These are phyloP conservation scores for Pyrocoelia pectoralis DNA, from an alignment of 2,888 invertebrate species.

Conservation along the genomic window DNA sequence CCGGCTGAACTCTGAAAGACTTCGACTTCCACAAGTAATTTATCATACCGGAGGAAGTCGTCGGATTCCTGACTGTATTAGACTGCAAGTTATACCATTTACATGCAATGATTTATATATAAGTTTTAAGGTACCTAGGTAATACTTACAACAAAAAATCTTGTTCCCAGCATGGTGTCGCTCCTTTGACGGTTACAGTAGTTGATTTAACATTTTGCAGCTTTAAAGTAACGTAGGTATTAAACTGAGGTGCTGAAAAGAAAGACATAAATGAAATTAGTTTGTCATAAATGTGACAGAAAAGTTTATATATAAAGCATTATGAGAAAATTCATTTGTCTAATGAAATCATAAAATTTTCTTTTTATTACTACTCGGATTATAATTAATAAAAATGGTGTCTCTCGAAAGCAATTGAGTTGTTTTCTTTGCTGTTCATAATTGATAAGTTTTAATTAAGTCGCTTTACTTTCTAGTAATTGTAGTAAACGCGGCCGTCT, in stretches of 20 bases:
- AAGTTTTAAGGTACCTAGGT: neutral
- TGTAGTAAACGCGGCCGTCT: too few relatives aligned
- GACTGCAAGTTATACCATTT: too few relatives aligned
- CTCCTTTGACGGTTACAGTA: constrained; percentile 95
- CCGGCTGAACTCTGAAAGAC: neutral
- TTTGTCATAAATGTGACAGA: neutral
- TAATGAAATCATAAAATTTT: neutral
- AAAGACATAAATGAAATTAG: constrained; percentile 22
- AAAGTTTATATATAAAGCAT: neutral
- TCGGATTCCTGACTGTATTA: too few relatives aligned
- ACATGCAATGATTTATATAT: neutral
- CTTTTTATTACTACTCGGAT: too few relatives aligned
- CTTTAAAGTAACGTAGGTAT: constrained; percentile 96
- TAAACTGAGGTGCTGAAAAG: constrained; percentile 85
- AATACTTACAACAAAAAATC: constrained; percentile 97
- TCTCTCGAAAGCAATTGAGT: too few relatives aligned
- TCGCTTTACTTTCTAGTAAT: too few relatives aligned
- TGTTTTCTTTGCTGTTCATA: too few relatives aligned
- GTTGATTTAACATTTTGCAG: constrained; percentile 98
- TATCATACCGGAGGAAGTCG: neutral
- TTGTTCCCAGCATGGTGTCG: constrained; percentile 97
- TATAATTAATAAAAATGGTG: too few relatives aligned
- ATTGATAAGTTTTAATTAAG: too few relatives aligned
- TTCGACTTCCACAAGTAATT: neutral
- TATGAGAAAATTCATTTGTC: neutral